A percentile compares a stretch with the other conserved stretches of the same genome.
Conservation (phyloP, 2,797 vertebrate genomes). For the Malurus leucopterus region DNA sequence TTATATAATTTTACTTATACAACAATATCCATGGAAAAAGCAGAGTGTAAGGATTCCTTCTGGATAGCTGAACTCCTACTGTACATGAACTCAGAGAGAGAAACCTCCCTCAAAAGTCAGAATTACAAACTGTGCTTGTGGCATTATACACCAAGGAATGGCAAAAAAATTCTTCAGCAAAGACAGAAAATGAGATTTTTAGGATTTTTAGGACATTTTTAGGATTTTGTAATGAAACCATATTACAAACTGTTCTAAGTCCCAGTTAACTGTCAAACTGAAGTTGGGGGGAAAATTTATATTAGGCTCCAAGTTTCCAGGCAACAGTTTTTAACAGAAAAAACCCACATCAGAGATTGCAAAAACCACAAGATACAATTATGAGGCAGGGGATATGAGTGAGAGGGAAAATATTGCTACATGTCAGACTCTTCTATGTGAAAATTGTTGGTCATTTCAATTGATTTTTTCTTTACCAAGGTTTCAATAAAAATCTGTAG, state of each 20-base stretch:
- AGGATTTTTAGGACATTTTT: neutral
- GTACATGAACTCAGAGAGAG: neutral
- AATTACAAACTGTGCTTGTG: neutral
- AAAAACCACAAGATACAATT: neutral
- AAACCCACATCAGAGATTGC: neutral
- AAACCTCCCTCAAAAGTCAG: neutral
- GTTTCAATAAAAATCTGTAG: neutral
- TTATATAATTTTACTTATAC: neutral
- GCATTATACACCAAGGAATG: neutral
- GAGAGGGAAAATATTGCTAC: neutral
- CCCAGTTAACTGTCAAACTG: neutral
- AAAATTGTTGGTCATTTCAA: neutral
- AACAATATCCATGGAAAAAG: neutral
- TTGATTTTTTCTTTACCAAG: neutral
- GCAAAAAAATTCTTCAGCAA: neutral
- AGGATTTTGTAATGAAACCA: neutral
- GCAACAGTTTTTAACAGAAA: neutral
- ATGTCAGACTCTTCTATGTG: neutral
- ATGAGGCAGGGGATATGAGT: neutral
- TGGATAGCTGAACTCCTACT: neutral
- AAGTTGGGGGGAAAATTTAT: neutral
- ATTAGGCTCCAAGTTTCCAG: neutral
- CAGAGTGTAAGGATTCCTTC: neutral
- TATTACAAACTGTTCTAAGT: neutral
- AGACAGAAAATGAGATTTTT: neutral